These are phyloP conservation scores for Plectrocnemia conspersa DNA, from an alignment of 1,140 invertebrate species.

Conservation along the genomic window DNA sequence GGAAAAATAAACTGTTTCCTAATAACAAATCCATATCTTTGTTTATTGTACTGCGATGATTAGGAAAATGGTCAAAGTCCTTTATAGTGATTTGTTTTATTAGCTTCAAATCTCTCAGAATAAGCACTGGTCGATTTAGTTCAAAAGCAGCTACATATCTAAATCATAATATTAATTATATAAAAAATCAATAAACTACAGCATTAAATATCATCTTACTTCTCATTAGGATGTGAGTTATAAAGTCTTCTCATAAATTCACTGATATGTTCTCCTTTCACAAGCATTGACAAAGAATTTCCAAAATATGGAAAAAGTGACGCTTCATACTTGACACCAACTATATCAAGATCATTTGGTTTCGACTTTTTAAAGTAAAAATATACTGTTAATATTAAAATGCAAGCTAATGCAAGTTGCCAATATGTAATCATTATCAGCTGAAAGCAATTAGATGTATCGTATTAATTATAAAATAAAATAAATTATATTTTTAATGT, in stretches of 20 bases:
- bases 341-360: neutral
- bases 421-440: neutral
- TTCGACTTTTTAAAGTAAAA: neutral
- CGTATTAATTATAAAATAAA: neutral
- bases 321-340: constrained; percentile 6
- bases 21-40: constrained; percentile 16
- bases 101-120: constrained; percentile 25
- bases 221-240: constrained; percentile 3
- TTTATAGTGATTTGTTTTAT: constrained; percentile 35
- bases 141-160: constrained; percentile 28
- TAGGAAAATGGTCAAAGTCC: constrained; percentile 36
- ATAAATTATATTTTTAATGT: neutral
- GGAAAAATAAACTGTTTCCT: constrained; percentile 13
- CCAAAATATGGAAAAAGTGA: neutral
- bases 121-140: constrained; percentile 4
- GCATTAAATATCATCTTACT: constrained; percentile 2
- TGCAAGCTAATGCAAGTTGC: too few species aligned
- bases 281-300: neutral
- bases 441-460: neutral
- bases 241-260: constrained; percentile 1
- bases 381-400: too few species aligned
- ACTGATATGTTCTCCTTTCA: neutral
- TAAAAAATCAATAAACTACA: neutral
- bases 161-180: constrained; percentile 3
- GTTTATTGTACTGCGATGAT: constrained; percentile 22